A percentile compares a stretch with the other conserved stretches of the same genome.
Evolutionary conservation across 2,888 invertebrate genomes (phyloP).

Genomic region (Nezara viridula): DNA sequence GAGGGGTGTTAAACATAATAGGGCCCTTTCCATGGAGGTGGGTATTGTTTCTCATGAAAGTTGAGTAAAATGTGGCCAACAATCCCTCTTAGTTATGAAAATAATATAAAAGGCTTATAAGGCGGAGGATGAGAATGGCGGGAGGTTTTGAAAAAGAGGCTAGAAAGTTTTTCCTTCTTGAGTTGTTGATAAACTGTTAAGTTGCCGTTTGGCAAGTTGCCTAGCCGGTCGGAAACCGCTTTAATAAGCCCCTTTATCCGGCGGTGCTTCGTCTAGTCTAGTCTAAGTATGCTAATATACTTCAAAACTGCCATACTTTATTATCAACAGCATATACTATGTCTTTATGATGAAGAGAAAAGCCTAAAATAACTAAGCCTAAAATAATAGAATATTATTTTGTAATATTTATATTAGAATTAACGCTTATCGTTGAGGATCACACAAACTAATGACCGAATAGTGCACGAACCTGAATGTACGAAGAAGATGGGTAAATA

Average conservation of each 20-base stretch:
- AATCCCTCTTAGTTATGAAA: slow-evolving; percentile 12
- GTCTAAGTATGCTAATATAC: neutral
- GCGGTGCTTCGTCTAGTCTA: neutral
- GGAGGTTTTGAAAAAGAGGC: neutral
- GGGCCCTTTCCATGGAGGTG: neutral
- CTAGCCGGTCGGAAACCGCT: neutral
- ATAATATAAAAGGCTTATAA: slow-evolving; percentile 24
- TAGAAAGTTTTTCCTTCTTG: slow-evolving; percentile 12
- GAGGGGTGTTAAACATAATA: slow-evolving; percentile 37
- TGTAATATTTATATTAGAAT: no score
- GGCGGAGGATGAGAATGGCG: neutral
- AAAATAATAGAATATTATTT: no score
- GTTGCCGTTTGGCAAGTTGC: slow-evolving; percentile 34
- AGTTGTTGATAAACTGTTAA: slow-evolving; percentile 35
- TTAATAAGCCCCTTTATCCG: neutral
- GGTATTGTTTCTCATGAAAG: slow-evolving; percentile 30
- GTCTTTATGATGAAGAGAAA: no score
- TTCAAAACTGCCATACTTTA: neutral
- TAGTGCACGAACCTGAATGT: no score
- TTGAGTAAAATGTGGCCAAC: slow-evolving; percentile 30
- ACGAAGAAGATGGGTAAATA: no score
- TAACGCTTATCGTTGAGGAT: no score
- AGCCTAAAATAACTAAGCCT: no score
- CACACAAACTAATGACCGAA: no score
- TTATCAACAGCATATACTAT: no score